Evolutionary conservation across 2,888 invertebrate genomes (phyloP), one percentile per base, ranked within the genome.

Genomic region (Cephus nigrinus): DNA sequence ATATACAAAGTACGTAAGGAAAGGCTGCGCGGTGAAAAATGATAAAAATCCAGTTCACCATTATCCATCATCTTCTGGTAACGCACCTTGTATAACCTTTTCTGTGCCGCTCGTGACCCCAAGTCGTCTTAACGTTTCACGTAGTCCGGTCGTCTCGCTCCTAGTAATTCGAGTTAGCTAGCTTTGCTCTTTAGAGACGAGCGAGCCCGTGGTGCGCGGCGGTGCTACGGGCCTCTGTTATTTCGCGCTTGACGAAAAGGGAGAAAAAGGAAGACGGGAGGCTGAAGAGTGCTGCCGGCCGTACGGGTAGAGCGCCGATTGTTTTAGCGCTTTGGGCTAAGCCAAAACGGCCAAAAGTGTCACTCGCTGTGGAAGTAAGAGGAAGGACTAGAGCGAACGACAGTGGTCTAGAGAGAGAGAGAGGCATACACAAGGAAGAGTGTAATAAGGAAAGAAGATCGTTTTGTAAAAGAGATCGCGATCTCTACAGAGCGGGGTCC

Each of bases 181-280:
- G 71, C 31, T 31, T 9, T 23, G 23, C 55, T 55, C 55, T 55
- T 55, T 55, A 55, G 55, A 55, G 55, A 55, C 55, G 23, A 23
- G 71, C 0, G 32, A 31, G 71, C 12, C 12, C 71, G 71, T 30
- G 31, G 71, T 1, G 71, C 71, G 71, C 15, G 74, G 12, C 11
- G 30, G 75, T 74, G 76, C 79, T 36, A 80, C 80, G 35, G 75
- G 71, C 12, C 78, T 75, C 84, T 86, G 88, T 88, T 89, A 89
- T 89, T 89, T 88, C 86, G 89, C 88, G 88, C 89, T 88, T 87
- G 86, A 84, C 87, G 86, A 88, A 88, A 89, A 87, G 80, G 81
- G 83, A 86, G 82, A 83, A 86, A 85, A 86, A 86, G 36, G 71
- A 71, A 31, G 71, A 71, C 12, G 3, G 12, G 33, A 31, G 12